Conservation (phyloP, 2,113 vertebrate genomes). For the Acanthochromis polyacanthus region DNA sequence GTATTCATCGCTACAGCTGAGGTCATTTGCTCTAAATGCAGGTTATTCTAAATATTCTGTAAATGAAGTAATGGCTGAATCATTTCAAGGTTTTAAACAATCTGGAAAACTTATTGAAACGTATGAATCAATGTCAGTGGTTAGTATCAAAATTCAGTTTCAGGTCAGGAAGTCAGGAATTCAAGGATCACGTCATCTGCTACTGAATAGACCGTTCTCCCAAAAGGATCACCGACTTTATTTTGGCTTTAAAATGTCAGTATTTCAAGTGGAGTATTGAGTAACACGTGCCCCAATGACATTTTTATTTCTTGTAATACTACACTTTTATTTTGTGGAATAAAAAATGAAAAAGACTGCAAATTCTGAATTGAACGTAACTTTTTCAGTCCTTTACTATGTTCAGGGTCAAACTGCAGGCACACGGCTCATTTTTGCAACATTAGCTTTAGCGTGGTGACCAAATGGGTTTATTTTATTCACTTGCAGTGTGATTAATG, state of each 20-base stretch:
- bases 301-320: constrained; percentile 69
- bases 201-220: constrained; percentile 49
- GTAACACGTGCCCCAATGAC: constrained; percentile 53
- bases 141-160: constrained; percentile 23
- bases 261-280: constrained; percentile 60
- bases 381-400: constrained; percentile 24
- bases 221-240: constrained; percentile 51
- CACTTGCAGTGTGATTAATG: constrained; percentile 33
- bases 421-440: constrained; percentile 30
- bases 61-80: constrained; percentile 14
- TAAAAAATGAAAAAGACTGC: constrained; percentile 42
- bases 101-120: constrained; percentile 37
- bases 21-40: background rate
- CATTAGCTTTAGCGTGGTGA: constrained; percentile 7
- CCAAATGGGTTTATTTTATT: constrained; percentile 30
- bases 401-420: constrained; percentile 32
- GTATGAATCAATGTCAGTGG: constrained; percentile 9
- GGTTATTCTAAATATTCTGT: background rate
- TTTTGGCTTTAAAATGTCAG: constrained; percentile 55
- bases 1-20: constrained; percentile 17
- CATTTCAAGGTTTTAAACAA: constrained; percentile 19
- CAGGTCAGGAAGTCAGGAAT: background rate
- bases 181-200: constrained; percentile 21
- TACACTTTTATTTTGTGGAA: constrained; percentile 51
- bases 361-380: constrained; percentile 41